Conservation (phyloP, 2,797 vertebrate genomes). For the Pantherophis vulpinus region DNA sequence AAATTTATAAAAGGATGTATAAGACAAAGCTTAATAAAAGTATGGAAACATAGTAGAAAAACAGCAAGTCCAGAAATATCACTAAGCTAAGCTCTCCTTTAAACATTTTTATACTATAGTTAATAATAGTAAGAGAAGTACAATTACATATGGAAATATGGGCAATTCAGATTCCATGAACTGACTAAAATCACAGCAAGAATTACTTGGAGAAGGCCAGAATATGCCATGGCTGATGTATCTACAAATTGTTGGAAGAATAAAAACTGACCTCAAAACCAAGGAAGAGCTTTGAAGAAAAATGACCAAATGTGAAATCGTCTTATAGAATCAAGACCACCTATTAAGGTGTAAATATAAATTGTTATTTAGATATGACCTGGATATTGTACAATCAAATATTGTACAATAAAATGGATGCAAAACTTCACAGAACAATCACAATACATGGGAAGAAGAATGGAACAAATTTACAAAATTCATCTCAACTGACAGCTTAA, state of each 20-base stretch:
- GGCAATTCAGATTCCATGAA: neutral
- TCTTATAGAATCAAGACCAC: neutral
- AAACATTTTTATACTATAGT: neutral
- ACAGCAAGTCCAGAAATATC: neutral
- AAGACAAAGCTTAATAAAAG: neutral
- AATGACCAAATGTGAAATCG: neutral
- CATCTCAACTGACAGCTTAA: neutral
- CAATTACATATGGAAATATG: neutral
- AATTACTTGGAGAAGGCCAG: neutral
- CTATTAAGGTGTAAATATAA: neutral
- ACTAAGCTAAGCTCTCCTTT: neutral
- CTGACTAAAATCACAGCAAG: neutral
- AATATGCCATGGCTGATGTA: neutral
- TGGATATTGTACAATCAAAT: neutral
- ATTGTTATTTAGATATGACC: neutral
- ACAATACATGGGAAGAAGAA: neutral
- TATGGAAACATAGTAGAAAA: neutral
- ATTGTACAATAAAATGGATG: neutral
- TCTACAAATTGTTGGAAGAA: neutral
- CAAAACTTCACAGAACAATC: neutral
- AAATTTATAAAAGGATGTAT: neutral
- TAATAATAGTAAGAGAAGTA: neutral
- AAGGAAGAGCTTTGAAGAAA: neutral
- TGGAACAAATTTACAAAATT: neutral
- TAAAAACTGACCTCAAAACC: neutral